A percentile compares a stretch with the other conserved stretches of the same genome.
These are phyloP conservation scores for Yasuhikotakia modesta DNA, from an alignment of 2,797 vertebrate species.

Conservation along the genomic window DNA sequence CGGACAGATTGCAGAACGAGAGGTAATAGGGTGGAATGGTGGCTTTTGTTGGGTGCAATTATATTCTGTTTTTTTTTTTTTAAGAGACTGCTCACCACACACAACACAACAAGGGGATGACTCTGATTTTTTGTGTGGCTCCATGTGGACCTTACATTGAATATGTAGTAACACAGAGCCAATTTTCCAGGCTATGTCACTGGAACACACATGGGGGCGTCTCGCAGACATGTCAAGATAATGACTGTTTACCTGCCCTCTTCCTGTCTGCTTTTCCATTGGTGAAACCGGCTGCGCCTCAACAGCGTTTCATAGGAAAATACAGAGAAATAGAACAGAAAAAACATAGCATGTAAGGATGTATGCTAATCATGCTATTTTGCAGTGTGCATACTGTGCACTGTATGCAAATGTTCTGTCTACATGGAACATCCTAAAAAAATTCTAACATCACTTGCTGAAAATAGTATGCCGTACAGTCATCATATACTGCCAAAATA, in stretches of 20 bases:
- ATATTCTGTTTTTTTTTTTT: conserved; percentile 38
- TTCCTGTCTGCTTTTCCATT: conserved; percentile 41
- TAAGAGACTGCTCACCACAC: conserved; percentile 45
- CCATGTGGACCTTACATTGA: conserved; percentile 35
- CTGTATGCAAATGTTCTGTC: neutral
- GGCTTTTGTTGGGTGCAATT: conserved; percentile 60
- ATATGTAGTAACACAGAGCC: conserved; percentile 55
- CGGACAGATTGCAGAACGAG: conserved; percentile 37
- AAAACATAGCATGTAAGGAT: neutral
- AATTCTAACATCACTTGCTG: neutral
- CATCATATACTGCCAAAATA: neutral
- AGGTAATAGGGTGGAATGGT: conserved; percentile 45
- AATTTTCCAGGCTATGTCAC: conserved; percentile 53
- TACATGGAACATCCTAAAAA: neutral
- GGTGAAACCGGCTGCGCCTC: conserved; percentile 27
- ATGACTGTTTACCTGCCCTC: conserved; percentile 54
- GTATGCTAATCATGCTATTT: neutral
- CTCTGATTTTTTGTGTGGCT: conserved; percentile 10
- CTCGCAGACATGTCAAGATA: conserved; percentile 33
- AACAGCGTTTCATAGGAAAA: neutral
- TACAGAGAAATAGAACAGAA: conserved; percentile 4
- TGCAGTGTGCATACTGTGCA: neutral
- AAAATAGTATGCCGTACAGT: neutral
- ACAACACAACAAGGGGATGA: conserved; percentile 31
- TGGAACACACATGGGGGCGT: conserved; percentile 51